Conservation (phyloP, 2,797 vertebrate species). For the Arrhamphus sclerolepis region DNA sequence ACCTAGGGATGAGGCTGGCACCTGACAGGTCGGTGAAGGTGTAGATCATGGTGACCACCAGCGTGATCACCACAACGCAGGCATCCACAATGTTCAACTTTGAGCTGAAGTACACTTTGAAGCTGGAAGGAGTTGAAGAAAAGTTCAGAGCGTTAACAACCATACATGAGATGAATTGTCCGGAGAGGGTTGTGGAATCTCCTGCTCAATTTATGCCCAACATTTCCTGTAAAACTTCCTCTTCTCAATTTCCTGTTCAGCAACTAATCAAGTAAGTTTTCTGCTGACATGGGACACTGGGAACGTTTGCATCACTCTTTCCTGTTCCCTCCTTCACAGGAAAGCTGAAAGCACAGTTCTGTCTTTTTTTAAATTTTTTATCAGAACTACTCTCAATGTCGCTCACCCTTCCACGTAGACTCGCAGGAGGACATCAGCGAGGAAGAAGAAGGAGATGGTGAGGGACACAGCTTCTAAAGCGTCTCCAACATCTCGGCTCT, state of each 20-base stretch:
- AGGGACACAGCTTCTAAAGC: slow-evolving; percentile 83
- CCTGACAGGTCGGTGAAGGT: slow-evolving; percentile 79
- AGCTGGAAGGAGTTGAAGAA: slow-evolving; percentile 74
- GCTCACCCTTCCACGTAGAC: slow-evolving; percentile 91
- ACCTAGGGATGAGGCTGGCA: slow-evolving; percentile 87
- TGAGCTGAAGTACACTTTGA: slow-evolving; percentile 86
- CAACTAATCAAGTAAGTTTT: slow-evolving; percentile 42
- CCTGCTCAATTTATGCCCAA: not conserved
- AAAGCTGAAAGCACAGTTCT: not conserved
- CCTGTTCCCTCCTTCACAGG: not conserved
- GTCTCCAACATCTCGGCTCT: slow-evolving; percentile 58
- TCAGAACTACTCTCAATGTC: not conserved
- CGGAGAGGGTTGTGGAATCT: no score
- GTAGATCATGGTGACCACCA: slow-evolving; percentile 86
- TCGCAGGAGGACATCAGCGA: slow-evolving; percentile 87
- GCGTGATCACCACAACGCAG: slow-evolving; percentile 82
- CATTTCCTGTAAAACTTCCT: slow-evolving; percentile 67
- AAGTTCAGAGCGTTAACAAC: not conserved
- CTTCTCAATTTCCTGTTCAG: slow-evolving; percentile 57
- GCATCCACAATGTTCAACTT: slow-evolving; percentile 88
- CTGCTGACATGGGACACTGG: slow-evolving; percentile 52
- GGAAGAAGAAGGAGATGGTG: slow-evolving; percentile 90
- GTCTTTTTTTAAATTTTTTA: not conserved
- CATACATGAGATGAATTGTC: no score
- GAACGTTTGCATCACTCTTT: slow-evolving; percentile 27